Evolutionary conservation across 2,797 vertebrate species (phyloP).

Genomic region (Buceros bicornis): DNA sequence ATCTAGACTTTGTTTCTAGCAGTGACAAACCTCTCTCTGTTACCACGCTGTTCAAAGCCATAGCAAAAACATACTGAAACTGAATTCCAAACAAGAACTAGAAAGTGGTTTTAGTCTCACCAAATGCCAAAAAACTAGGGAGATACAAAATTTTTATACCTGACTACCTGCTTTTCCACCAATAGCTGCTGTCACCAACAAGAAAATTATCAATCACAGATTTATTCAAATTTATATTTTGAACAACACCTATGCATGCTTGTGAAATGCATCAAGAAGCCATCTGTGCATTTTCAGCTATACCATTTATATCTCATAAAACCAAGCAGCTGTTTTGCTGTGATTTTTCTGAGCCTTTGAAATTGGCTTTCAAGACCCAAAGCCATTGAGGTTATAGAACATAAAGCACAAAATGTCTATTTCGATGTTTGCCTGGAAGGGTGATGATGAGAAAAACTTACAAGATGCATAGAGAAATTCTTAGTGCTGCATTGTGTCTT

Average conservation of each 20-base stretch:
- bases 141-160: not conserved
- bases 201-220: conserved; percentile 44
- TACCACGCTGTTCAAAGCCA: not conserved
- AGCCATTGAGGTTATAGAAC: not conserved
- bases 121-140: not conserved
- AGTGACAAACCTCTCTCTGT: not conserved
- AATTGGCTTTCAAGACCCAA: conserved; percentile 42
- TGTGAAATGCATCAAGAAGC: conserved; percentile 58
- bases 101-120: not conserved
- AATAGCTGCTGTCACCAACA: not conserved
- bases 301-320: conserved; percentile 62
- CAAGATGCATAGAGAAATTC: not conserved
- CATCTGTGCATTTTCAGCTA: conserved; percentile 65
- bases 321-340: conserved; percentile 56
- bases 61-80: not conserved
- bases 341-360: conserved; percentile 48
- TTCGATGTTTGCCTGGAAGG: conserved; percentile 29
- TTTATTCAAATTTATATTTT: conserved; percentile 72
- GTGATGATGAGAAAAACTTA: not conserved
- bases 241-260: conserved; percentile 63
- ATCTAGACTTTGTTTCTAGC: not conserved
- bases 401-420: conserved; percentile 25
- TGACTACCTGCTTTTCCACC: not conserved
- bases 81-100: not conserved
- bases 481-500: not conserved